A percentile compares a stretch with the other conserved stretches of the same genome.
Conservation (phyloP, 2,888 invertebrate genomes). For the Dolomedes plantarius region DNA sequence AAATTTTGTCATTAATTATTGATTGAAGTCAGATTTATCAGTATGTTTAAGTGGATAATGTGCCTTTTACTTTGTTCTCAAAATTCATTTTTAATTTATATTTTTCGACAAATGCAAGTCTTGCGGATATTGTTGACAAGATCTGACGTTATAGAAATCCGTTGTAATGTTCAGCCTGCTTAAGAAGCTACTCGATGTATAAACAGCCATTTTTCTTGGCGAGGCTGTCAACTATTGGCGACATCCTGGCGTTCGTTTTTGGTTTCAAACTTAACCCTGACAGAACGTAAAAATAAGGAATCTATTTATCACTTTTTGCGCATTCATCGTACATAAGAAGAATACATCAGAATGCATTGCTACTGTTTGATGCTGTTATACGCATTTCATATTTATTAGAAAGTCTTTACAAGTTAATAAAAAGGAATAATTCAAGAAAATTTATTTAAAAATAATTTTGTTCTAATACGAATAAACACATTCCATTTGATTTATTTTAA, state of each 20-base stretch:
- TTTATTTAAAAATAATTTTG: too few species aligned
- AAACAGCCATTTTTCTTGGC: slow-evolving; percentile 68
- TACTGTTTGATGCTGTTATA: too few species aligned
- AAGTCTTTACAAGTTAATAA: too few species aligned
- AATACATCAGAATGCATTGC: too few species aligned
- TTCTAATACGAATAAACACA: too few species aligned
- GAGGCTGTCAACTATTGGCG: slow-evolving; percentile 55
- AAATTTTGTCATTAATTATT: too few species aligned
- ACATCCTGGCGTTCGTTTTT: slow-evolving; percentile 47
- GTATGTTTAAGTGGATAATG: too few species aligned
- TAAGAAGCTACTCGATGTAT: slow-evolving; percentile 46
- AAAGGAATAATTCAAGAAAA: too few species aligned
- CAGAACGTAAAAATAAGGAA: not conserved
- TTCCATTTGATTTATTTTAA: too few species aligned
- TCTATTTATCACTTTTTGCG: slow-evolving; percentile 48
- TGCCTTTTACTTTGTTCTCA: not conserved
- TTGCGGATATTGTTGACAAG: slow-evolving; percentile 17
- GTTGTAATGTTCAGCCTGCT: slow-evolving; percentile 43
- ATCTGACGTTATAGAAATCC: slow-evolving; percentile 23
- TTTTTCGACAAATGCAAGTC: slow-evolving; percentile 10
- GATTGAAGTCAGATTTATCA: too few species aligned
- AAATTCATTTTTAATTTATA: not conserved
- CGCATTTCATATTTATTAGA: too few species aligned
- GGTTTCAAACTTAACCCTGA: slow-evolving; percentile 29
- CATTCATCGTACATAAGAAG: too few species aligned